Conservation (phyloP, 2,888 invertebrate genomes). For the Drosophila kambysellisi region DNA sequence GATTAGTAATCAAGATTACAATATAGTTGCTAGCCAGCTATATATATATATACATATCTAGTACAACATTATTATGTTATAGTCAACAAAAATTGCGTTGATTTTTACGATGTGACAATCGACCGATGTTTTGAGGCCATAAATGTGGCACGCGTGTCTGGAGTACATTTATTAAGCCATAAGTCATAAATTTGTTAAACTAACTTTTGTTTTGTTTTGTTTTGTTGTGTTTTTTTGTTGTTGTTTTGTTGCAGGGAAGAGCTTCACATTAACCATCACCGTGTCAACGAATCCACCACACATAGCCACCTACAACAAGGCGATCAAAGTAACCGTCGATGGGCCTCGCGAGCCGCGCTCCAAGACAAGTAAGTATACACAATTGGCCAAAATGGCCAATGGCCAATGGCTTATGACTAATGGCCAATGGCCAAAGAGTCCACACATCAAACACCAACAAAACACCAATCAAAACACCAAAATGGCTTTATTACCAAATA, state of each 20-base stretch:
- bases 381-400: neutral
- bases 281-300: conserved; percentile 98
- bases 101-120: conserved; percentile 72
- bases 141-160: conserved; percentile 48
- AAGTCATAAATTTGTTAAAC: conserved; percentile 53
- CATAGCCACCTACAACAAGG: conserved; percentile 97
- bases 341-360: conserved; percentile 98
- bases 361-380: conserved; percentile 92
- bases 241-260: conserved; percentile 92
- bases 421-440: conserved; percentile 14
- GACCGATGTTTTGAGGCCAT: conserved; percentile 51
- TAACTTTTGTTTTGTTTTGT: conserved; percentile 25
- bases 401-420: conserved; percentile 13
- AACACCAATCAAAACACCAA: conserved; percentile 3
- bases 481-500: conserved; percentile 16
- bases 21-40: neutral
- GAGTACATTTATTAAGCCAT: conserved; percentile 27
- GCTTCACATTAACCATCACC: conserved; percentile 98
- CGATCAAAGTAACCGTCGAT: conserved; percentile 99
- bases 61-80: conserved; percentile 31
- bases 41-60: neutral
- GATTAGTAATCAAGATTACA: neutral
- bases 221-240: neutral
- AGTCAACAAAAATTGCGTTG: conserved; percentile 50
- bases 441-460: conserved; percentile 11